Percentiles rank a stretch among this genome's conserved stretches.
Evolutionary conservation across 2,888 invertebrate species (phyloP).

Genomic region (Druceiella hillmani): DNA sequence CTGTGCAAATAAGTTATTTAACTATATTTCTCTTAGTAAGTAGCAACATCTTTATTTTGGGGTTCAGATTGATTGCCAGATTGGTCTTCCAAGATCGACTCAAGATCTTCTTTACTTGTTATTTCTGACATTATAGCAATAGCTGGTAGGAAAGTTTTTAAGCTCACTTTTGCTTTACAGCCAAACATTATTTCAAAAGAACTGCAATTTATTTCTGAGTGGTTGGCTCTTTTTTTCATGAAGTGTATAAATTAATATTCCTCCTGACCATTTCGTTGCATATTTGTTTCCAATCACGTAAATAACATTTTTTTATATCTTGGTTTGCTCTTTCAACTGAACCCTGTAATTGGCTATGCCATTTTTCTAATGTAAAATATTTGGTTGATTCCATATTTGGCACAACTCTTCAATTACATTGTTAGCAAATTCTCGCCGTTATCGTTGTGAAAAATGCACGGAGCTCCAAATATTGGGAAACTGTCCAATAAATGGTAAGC

Average conservation of each 20-base stretch:
- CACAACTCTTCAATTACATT: conserved; percentile 13
- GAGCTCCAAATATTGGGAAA: conserved; percentile 19
- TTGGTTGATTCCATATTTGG: conserved; percentile 20
- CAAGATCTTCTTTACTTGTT: conserved; percentile 10
- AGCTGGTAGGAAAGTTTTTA: conserved; percentile 8
- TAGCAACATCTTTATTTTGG: background rate
- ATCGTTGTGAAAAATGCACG: conserved; percentile 19
- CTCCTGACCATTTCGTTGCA: conserved; percentile 14
- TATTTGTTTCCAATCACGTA: conserved; percentile 14
- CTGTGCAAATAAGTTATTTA: no score
- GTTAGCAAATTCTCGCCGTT: no score
- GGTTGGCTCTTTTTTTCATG: conserved; percentile 18
- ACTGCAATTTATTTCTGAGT: conserved; percentile 15
- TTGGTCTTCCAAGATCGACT: conserved; percentile 2
- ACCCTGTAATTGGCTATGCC: no score
- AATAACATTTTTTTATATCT: conserved; percentile 13
- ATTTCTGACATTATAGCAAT: conserved; percentile 9
- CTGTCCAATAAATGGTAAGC: conserved; percentile 14
- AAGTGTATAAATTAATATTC: conserved; percentile 17
- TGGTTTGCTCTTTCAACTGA: conserved; percentile 3
- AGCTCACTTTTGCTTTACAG: conserved; percentile 11
- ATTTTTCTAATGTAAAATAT: conserved; percentile 28
- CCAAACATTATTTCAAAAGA: conserved; percentile 20
- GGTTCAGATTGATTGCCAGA: background rate
- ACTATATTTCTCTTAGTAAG: no score